Evolutionary conservation across 2,113 vertebrate species (phyloP).

Genomic region (Hydrolagus affinis): DNA sequence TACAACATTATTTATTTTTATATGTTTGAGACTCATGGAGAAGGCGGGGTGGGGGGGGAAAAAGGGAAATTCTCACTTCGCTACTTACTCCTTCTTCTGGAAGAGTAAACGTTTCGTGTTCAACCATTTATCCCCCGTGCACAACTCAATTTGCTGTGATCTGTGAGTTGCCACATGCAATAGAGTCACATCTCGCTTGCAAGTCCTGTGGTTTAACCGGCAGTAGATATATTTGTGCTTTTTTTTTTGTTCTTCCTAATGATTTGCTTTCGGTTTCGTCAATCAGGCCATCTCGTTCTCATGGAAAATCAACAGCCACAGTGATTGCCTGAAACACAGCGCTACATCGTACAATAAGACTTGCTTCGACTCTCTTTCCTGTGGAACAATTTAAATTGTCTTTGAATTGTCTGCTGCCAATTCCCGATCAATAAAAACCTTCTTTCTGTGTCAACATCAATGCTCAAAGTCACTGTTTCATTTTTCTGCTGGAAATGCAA

Average conservation of each 20-base stretch:
- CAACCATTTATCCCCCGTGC: slow-evolving; percentile 43
- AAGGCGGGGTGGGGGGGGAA: no score
- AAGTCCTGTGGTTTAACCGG: slow-evolving; percentile 41
- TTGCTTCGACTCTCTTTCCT: slow-evolving; percentile 13
- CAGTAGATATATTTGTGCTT: slow-evolving; percentile 43
- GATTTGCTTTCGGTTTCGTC: slow-evolving; percentile 42
- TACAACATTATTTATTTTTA: slow-evolving; percentile 72
- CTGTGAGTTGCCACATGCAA: slow-evolving; percentile 48
- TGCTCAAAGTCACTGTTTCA: neutral
- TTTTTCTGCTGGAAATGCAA: neutral
- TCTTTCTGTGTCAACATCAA: slow-evolving; percentile 11
- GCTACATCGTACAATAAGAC: slow-evolving; percentile 2
- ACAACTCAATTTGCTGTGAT: slow-evolving; percentile 40
- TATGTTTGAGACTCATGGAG: slow-evolving; percentile 59
- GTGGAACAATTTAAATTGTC: neutral
- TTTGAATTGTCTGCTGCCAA: slow-evolving; percentile 14
- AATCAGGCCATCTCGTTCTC: slow-evolving; percentile 36
- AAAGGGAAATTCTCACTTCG: slow-evolving; percentile 50
- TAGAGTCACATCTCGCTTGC: slow-evolving; percentile 50
- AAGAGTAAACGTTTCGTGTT: slow-evolving; percentile 45
- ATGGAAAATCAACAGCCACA: neutral
- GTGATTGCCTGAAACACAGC: neutral
- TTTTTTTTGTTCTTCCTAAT: slow-evolving; percentile 47
- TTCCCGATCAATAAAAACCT: slow-evolving; percentile 28
- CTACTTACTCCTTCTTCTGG: slow-evolving; percentile 48